These are phyloP conservation scores for Napeogenes inachia DNA, from an alignment of 2,888 invertebrate species.

Conservation along the genomic window DNA sequence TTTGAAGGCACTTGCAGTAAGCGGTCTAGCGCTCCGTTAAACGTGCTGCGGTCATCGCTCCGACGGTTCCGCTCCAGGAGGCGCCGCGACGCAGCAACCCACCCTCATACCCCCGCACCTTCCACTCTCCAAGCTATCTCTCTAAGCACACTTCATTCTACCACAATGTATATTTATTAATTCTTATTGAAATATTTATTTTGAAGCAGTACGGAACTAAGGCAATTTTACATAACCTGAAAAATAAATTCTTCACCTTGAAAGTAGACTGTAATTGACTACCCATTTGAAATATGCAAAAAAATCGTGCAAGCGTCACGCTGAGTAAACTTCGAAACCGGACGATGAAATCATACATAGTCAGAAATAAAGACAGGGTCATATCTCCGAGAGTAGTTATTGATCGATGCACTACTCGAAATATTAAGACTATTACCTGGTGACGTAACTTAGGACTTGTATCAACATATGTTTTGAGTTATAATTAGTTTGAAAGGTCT, in stretches of 20 bases:
- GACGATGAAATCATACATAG: conserved; percentile 30
- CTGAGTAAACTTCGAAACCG: conserved; percentile 15
- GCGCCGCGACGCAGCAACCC: conserved; percentile 31
- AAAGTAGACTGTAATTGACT: conserved; percentile 32
- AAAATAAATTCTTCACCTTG: conserved; percentile 35
- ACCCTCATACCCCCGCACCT: conserved; percentile 24
- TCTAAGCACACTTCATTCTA: conserved; percentile 14
- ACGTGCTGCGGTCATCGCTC: conserved; percentile 62
- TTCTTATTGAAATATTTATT: too few relatives aligned
- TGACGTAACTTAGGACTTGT: conserved; percentile 20
- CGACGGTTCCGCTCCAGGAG: conserved; percentile 51
- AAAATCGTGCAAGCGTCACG: conserved; percentile 28
- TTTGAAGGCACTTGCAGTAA: conserved; percentile 54
- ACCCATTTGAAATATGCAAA: conserved; percentile 30
- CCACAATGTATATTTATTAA: conserved; percentile 39
- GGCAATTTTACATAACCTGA: conserved; percentile 6
- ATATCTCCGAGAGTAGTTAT: conserved; percentile 5
- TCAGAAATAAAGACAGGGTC: conserved; percentile 29
- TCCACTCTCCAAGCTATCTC: conserved; percentile 16
- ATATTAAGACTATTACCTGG: neutral
- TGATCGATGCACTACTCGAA: neutral
- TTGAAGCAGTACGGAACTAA: too few relatives aligned
- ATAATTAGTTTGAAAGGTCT: conserved; percentile 2
- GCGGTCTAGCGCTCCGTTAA: conserved; percentile 26
- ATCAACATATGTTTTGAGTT: neutral